These are phyloP conservation scores for Hypothenemus hampei DNA, from an alignment of 1,140 invertebrate genomes.

Conservation along the genomic window DNA sequence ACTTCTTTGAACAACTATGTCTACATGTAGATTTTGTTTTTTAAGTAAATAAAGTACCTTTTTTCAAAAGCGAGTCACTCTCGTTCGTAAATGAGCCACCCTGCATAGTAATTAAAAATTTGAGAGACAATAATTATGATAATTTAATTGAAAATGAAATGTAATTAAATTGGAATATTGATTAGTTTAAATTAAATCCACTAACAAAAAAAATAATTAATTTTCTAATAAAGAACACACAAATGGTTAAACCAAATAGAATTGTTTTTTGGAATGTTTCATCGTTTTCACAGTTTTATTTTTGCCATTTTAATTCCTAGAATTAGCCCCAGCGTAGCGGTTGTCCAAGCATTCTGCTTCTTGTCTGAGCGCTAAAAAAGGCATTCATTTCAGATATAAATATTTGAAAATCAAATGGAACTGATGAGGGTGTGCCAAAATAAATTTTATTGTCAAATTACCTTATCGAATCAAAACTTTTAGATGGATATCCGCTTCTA, in stretches of 20 bases:
- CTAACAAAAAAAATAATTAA: no score
- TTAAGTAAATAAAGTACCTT: no score
- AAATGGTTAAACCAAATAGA: background rate
- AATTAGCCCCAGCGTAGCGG: slow-evolving; percentile 39
- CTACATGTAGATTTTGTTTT: no score
- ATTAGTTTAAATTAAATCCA: no score
- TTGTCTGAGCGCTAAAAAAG: slow-evolving; percentile 25
- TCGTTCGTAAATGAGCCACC: no score
- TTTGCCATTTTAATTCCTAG: no score
- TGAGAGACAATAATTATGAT: no score
- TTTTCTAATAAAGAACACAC: background rate
- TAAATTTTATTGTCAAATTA: background rate
- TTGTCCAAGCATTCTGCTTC: slow-evolving; percentile 33
- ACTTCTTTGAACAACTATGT: no score
- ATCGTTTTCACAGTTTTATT: slow-evolving; percentile 1
- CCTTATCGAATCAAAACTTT: slow-evolving; percentile 17
- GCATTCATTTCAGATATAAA: background rate
- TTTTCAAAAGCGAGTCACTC: no score
- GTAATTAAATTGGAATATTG: no score
- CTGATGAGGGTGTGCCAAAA: background rate
- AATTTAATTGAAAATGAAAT: no score
- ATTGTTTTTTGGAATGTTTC: slow-evolving; percentile 1
- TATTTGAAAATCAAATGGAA: background rate
- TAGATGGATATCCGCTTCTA: slow-evolving; percentile 27
- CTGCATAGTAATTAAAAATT: no score